Percentiles rank a stretch among this genome's conserved stretches.
Conservation (phyloP, 2,797 vertebrate species). For the Apogon hyalosoma region DNA sequence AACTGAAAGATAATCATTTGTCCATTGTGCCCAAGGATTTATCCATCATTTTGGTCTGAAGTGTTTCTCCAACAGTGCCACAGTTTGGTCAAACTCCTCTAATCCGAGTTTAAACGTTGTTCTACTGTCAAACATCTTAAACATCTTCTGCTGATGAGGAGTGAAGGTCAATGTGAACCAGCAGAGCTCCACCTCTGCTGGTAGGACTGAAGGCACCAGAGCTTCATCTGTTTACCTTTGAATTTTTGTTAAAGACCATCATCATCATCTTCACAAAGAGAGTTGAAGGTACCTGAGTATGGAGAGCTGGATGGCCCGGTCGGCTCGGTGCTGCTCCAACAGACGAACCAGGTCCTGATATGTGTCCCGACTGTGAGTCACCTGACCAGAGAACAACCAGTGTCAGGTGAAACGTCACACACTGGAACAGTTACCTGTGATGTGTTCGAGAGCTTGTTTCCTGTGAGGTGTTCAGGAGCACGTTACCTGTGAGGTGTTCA, state of each 20-base stretch:
- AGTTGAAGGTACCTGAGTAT: constrained; percentile 82
- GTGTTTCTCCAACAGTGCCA: background rate
- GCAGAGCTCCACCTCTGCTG: background rate
- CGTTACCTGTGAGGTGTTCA: background rate
- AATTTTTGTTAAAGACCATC: background rate
- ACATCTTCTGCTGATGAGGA: too few species aligned
- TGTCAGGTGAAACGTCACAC: background rate
- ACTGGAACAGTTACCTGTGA: background rate
- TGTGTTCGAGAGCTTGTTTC: too few species aligned
- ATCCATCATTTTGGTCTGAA: too few species aligned
- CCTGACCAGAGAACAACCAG: constrained; percentile 45
- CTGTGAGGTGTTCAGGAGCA: too few species aligned
- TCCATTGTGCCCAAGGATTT: too few species aligned
- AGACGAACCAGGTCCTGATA: constrained; percentile 89
- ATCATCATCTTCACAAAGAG: background rate
- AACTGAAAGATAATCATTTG: too few species aligned
- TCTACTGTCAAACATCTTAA: too few species aligned
- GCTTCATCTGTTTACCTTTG: too few species aligned
- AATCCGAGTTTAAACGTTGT: too few species aligned
- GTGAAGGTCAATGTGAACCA: too few species aligned
- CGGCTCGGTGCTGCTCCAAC: constrained; percentile 87
- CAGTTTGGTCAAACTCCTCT: background rate
- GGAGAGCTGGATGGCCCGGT: constrained; percentile 86
- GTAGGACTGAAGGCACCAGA: background rate
- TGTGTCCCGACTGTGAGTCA: constrained; percentile 84